Evolutionary conservation across 2,888 invertebrate species (phyloP), one percentile per base, ranked within the genome.

Genomic region (Molorchus minor): DNA sequence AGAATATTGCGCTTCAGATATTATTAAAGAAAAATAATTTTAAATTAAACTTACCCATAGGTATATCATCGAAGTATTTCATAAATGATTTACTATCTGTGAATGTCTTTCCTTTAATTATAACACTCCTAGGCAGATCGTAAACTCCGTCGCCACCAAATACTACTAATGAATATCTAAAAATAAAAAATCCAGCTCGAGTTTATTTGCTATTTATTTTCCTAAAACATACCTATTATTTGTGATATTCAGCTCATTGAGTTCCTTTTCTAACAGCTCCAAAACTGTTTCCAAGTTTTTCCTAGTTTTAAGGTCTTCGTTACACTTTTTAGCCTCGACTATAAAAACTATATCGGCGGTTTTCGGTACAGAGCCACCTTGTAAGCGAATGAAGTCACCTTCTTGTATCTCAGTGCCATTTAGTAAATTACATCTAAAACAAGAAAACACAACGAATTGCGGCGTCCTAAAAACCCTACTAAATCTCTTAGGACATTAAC

Each of bases 281-380:
- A 91, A 79, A 35, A 94, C 82, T 2, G 85, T 81, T 71, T 90
- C 89, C 47, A 93, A 85, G 69, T 88, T 92, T 71, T 87, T 88
- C 52, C 82, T 84, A 56, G 83, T 84, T 30, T 85, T 83, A 1
- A 93, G 78, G 67, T 90, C 87, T 63, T 83, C 83, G 81, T 96
- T 96, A 78, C 96, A 96, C 3, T 84, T 82, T 68, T 91, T 91
- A 1, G 94, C 93, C 75, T 97, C 96, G 0, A 96, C 85, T 51
- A 97, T 87, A 78, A 97, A 93, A 51, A 96, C 92, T 0, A 96
- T 84, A 80, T 97, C 97, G 1, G 91, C 89, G 2, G 92, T 90
- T 63, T 81, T 84, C 0, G 88, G 89, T 3, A 89, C 82, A 15
- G 79, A 75, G 10, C 79, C 73, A 29, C 84, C 85, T 41, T 86